Base-by-base conservation (phyloP, 92 coral and sea anemone genomes). In the Porites evermanni region DNA sequence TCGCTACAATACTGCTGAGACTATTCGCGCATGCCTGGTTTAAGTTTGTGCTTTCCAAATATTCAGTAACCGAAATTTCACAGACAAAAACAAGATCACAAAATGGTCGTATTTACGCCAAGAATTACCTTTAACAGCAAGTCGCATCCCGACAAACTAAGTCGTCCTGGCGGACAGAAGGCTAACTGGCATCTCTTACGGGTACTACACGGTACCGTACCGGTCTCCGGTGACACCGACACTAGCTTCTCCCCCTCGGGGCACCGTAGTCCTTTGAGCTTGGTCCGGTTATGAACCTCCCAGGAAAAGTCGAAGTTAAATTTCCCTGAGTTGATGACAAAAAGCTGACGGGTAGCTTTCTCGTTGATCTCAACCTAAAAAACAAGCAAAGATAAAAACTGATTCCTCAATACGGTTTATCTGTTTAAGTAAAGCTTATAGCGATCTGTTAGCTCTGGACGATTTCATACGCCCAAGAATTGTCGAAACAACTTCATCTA, bases 111-210 rank as follows among this genome's bases (percentile, higher is more conserved):
- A 11, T 63, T 6, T 18, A 18, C 67, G n/a, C 18, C 10, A 56
- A 14, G 16, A 1, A 63, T 63, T 80, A 95, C 99, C 99, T 96
- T 93, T 53, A 96, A 87, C 0, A 95, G 82, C 58, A 96, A 92
- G 69, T 91, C 96, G 65, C 99, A 96, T 63, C 93, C 93, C 14
- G 94, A 77, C 21, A 96, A 80, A 8, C 94, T 59, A 24, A 90
- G 89, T 68, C 96, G 91, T 7, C 90, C 71, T 16, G 98, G 99
- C 3, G 99, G 99, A 73, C 98, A 96, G 91, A 96, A 96, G 70
- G 95, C 96, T 77, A 96, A 80, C 89, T 95, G 98, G 70, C 99
- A 96, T 78, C 98, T 92, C 91, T 96, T 96, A 59, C 99, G 96
- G 21, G 94, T 87, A 72, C 85, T 96, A 66, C 93, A 87, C 52